Evolutionary conservation across 2,888 invertebrate genomes (phyloP).

Genomic region (Tenodera sinensis): DNA sequence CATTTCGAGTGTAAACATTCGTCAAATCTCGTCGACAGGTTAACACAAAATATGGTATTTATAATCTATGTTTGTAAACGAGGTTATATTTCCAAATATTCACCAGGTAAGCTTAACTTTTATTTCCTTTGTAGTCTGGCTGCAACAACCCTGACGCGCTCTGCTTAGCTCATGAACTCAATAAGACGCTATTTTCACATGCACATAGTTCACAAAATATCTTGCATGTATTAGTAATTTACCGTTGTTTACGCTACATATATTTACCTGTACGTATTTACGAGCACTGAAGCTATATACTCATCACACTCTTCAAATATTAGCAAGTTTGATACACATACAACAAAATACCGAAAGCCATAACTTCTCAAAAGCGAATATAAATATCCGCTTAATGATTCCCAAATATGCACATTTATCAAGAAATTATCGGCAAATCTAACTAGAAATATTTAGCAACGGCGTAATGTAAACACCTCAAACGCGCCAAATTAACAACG

Average conservation of each 20-base stretch:
- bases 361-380: not conserved
- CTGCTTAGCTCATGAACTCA: not conserved
- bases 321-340: not conserved
- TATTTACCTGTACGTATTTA: not conserved
- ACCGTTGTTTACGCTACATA: not conserved
- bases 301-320: not conserved
- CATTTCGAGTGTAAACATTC: not conserved
- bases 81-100: too few relatives aligned
- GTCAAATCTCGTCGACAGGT: not conserved
- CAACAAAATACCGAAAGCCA: not conserved
- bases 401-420: not conserved
- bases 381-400: not conserved
- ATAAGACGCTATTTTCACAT: not conserved
- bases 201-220: not conserved
- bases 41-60: not conserved
- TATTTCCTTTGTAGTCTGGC: too few relatives aligned
- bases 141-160: not conserved
- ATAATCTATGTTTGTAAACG: too few relatives aligned
- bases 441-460: not conserved
- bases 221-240: not conserved
- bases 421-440: not conserved
- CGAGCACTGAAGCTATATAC: not conserved
- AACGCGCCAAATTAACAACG: not conserved
- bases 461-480: not conserved
- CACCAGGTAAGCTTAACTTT: too few relatives aligned